Evolutionary conservation across 2,113 vertebrate genomes (phyloP).

Genomic region (Bos taurus): ARS-UCD2.0 NC_037332.1:115648001-115648500

Average conservation of each 20-base stretch:
- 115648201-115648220: no score
- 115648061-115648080: neutral
- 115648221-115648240: accelerated
- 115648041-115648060: neutral
- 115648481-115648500: no score
- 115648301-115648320: neutral
- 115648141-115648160: neutral
- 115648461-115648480: accelerated
- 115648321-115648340: neutral
- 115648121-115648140: neutral
- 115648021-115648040: neutral
- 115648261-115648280: neutral
- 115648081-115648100: no score
- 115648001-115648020: neutral
- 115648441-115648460: neutral
- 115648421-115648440: neutral
- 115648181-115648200: neutral
- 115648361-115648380: no score
- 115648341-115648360: neutral
- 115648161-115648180: no score
- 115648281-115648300: neutral
- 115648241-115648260: accelerated
- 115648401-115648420: neutral
- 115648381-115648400: neutral
- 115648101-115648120: neutral